Conservation (phyloP, 2,797 vertebrate genomes). For the Lutjanus campechanus region DNA sequence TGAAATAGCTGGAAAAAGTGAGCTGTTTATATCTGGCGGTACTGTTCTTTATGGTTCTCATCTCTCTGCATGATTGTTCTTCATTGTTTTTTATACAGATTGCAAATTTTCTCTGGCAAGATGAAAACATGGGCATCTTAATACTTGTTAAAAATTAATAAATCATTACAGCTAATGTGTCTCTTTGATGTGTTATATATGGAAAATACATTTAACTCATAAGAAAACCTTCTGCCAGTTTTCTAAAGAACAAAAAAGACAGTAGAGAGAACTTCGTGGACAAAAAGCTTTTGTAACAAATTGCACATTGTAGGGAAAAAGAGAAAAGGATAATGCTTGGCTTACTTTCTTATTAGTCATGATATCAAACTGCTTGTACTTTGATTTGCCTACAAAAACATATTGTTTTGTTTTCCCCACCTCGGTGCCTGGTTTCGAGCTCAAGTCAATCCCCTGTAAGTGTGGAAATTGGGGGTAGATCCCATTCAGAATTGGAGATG, state of each 20-base stretch:
- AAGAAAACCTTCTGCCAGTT: background rate
- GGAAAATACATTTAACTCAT: background rate
- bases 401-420: slow-evolving; percentile 14
- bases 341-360: slow-evolving; percentile 11
- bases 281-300: background rate
- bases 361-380: slow-evolving; percentile 17
- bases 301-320: slow-evolving; percentile 8
- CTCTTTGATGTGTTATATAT: background rate
- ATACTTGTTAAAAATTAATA: background rate
- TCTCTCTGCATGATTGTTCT: background rate
- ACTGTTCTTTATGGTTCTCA: background rate
- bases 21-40: rapidly evolving
- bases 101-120: background rate
- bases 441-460: background rate
- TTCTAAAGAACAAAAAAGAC: background rate
- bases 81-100: background rate
- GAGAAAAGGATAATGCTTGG: background rate
- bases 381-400: slow-evolving; percentile 31
- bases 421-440: background rate
- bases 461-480: slow-evolving; percentile 15
- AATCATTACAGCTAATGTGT: background rate
- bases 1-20: background rate
- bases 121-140: background rate
- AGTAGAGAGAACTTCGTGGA: background rate
- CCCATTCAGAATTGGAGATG: slow-evolving; percentile 28